Evolutionary conservation across 2,888 invertebrate species (phyloP), one percentile per base, ranked within the genome.

Genomic region (Drosophila affinis): DNA sequence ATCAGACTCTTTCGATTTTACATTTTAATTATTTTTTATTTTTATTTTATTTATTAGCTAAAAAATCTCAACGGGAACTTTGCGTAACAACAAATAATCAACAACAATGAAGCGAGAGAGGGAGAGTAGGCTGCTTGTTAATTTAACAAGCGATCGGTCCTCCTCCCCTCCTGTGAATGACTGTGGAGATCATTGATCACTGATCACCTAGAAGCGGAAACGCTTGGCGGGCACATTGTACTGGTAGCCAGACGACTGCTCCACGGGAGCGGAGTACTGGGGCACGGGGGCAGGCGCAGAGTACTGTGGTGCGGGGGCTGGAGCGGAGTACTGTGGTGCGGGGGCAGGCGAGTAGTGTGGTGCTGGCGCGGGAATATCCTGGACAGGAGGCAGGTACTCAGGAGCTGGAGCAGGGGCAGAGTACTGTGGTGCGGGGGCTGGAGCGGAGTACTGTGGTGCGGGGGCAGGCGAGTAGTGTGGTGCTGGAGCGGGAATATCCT

Each of bases 71-170:
- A 83, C 84, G 77, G 75, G 79, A 78, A 76, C 86, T 85, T 79
- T 81, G 81, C 81, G 81, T 77, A 86, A 83, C 87, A 85, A 87
- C 81, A 87, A 79, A 81, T 75, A 68, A 77, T 79, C 88, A 88
- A 83, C 88, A 88, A 83, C 84, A 74, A 76, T 52, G 65, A 59
- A 55, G 53, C 65, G 45, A 18, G 34, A 14, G 12, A 34, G 47
- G 10, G 47, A n/a, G 21, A n/a, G 68, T 48, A 57, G 55, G 58
- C 64, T 61, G 59, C 71, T 85, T 88, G 56, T 85, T 85, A 85
- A 85, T 85, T 85, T 85, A 85, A 85, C 81, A 88, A 85, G 60
- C 51, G 63, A 14, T 14, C 6, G 39, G 6, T 39, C 39, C 39
- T 39, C 7, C 14, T 39, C 12, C 34, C 54, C n/a, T 72, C 65